These are phyloP conservation scores for Brachionus plicatilis DNA, from an alignment of 1,140 invertebrate species.

Conservation along the genomic window DNA sequence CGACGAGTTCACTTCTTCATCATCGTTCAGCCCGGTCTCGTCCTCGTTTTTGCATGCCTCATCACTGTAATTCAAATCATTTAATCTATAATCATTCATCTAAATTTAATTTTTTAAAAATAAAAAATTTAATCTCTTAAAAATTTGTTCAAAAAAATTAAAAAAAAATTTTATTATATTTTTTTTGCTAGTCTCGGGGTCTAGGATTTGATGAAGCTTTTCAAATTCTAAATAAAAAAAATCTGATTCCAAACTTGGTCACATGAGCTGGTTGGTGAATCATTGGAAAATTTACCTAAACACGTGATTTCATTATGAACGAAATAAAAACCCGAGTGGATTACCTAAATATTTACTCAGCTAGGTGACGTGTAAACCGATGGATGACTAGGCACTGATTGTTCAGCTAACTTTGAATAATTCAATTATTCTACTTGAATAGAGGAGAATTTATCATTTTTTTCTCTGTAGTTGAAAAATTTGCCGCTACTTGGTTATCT, in stretches of 20 bases:
- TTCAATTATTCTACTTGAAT: not conserved
- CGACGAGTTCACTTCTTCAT: conserved; percentile 5
- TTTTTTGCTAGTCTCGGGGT: not conserved
- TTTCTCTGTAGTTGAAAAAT: too few species aligned
- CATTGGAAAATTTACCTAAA: not conserved
- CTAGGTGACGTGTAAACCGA: not conserved
- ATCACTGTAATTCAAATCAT: not conserved
- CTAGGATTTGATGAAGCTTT: not conserved
- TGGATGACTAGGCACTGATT: not conserved
- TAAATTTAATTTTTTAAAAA: not conserved
- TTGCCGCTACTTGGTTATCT: too few species aligned
- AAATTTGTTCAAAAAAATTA: too few species aligned
- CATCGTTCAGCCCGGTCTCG: not conserved
- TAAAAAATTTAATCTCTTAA: not conserved
- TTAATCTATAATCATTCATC: conserved; percentile 30
- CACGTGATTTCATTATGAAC: not conserved
- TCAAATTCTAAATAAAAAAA: not conserved
- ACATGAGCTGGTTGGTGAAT: not conserved
- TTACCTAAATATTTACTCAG: not conserved
- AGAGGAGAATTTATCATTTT: too few species aligned
- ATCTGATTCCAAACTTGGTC: not conserved
- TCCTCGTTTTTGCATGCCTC: not conserved
- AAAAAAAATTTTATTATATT: not conserved
- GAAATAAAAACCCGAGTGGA: not conserved
- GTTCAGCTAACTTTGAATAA: not conserved